These are phyloP conservation scores for Pseudorhiza aurosa DNA, from an alignment of 30 jellyfish, hydroid and myxozoan genomes.

Conservation along the genomic window DNA sequence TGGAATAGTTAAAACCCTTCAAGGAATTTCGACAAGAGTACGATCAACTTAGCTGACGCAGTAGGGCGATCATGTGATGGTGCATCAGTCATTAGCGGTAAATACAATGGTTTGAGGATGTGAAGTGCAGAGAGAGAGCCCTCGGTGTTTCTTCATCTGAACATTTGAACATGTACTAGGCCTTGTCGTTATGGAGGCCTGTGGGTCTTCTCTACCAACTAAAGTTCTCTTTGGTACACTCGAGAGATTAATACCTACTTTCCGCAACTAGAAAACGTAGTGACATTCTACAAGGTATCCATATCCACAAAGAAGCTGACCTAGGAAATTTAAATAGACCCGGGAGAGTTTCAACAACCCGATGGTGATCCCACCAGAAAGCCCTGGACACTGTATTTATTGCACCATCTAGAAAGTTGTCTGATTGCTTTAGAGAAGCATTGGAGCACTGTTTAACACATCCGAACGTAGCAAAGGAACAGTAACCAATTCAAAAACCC, in stretches of 20 bases:
- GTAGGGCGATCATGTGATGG: slow-evolving; percentile 63
- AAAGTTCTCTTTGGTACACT: slow-evolving; percentile 41
- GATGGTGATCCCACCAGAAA: slow-evolving; percentile 69
- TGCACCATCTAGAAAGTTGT: slow-evolving; percentile 38
- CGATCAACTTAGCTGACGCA: slow-evolving; percentile 42
- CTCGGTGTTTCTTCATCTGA: slow-evolving; percentile 60
- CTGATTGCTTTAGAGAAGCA: slow-evolving; percentile 52
- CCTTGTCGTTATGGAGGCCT: slow-evolving; percentile 71
- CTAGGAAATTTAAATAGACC: slow-evolving; percentile 48
- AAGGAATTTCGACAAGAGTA: slow-evolving; percentile 15
- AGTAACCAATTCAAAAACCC: too few relatives aligned
- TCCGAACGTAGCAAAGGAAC: slow-evolving; percentile 50
- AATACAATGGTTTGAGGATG: slow-evolving; percentile 46
- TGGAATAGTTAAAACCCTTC: slow-evolving; percentile 43
- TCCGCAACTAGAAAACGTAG: slow-evolving; percentile 58
- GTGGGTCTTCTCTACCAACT: slow-evolving; percentile 46
- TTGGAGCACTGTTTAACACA: slow-evolving; percentile 6
- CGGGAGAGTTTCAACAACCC: slow-evolving; percentile 41
- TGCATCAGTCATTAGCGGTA: slow-evolving; percentile 68
- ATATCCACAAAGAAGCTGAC: slow-evolving; percentile 45
- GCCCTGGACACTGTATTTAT: slow-evolving; percentile 36
- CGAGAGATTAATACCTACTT: slow-evolving; percentile 51
- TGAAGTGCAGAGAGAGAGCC: slow-evolving; percentile 45
- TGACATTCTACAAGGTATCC: slow-evolving; percentile 43
- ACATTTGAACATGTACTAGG: slow-evolving; percentile 58